Evolutionary conservation across 2,797 vertebrate genomes (phyloP).

Genomic region (Meda fulgida): DNA sequence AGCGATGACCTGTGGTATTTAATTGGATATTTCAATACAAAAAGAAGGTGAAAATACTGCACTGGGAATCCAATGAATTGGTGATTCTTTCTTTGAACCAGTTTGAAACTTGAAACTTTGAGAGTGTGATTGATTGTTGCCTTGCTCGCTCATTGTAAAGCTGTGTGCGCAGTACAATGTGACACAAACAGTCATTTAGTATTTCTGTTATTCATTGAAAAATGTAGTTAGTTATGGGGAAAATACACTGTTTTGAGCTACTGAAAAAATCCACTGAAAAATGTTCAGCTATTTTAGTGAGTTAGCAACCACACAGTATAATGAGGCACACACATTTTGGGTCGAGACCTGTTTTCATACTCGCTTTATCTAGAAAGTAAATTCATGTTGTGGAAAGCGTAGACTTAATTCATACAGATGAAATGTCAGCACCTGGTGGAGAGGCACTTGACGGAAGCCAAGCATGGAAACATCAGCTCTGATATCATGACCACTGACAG

Average conservation of each 20-base stretch:
- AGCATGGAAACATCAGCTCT: conserved; percentile 41
- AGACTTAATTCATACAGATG: conserved; percentile 76
- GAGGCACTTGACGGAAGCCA: conserved; percentile 60
- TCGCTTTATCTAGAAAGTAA: conserved; percentile 61
- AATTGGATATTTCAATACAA: not conserved
- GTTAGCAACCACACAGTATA: not conserved
- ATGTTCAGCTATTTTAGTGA: not conserved
- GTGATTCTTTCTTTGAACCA: not conserved
- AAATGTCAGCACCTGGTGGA: conserved; percentile 73
- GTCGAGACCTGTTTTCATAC: conserved; percentile 57
- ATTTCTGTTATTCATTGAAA: not conserved
- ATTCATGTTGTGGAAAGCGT: conserved; percentile 57
- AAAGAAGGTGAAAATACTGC: not conserved
- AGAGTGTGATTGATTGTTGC: not conserved
- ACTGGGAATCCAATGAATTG: not conserved
- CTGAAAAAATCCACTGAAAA: not conserved
- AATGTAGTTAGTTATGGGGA: not conserved
- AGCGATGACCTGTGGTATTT: not conserved
- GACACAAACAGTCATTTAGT: not conserved
- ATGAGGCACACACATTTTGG: conserved; percentile 18
- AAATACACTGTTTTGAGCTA: not conserved
- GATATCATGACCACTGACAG: conserved; percentile 41
- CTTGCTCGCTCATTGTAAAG: not conserved
- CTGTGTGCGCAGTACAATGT: not conserved
- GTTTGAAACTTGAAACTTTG: not conserved